Evolutionary conservation across 2,113 vertebrate genomes (phyloP), one percentile per base, ranked within the genome.

Genomic region (Tonatia bakeri): DNA sequence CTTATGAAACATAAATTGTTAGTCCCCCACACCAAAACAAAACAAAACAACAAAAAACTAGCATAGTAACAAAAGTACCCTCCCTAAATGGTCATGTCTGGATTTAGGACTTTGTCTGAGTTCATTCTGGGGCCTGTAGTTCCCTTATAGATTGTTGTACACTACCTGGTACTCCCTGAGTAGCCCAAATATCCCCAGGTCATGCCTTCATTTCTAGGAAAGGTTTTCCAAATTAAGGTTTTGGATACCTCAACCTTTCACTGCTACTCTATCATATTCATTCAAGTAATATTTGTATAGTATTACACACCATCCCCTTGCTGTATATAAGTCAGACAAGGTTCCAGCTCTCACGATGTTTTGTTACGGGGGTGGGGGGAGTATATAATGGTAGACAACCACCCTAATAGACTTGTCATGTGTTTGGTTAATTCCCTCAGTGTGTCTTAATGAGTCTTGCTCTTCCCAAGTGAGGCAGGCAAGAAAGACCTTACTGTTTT

Each of bases 1-100:
- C 52, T 85, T 92, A 93, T 50, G 77, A 96, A 83, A 92, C 52
- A 31, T 36, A 73, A 77, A 90, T 76, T 13, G 65, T 69, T 40
- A 56, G 43, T 83, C 38, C 50, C 80, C 16, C 28, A 52, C 75
- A 22, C 54, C 64, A 45, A 73, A 72, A 43, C 43, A 72, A 70
- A 38, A 12, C 50, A 38, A 22, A 70, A 38, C 33, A 14, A 17
- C 47, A 80, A 94, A 87, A 95, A 89, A 59, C 38, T 47, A 91
- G 43, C 20, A n/a, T n/a, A 54, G 14, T 43, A 87, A 76, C 45
- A 65, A 94, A 92, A 70, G 52, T 31, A 64, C 16, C 69, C 82
- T 59, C 31, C 54, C 47, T 75, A 31, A 52, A 76, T 64, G 56
- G 2, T 54, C 7, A 31, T n/a, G 64, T 31, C 65, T 88, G 26